A percentile compares a stretch with the other conserved stretches of the same genome.
Conservation (phyloP, 2,888 invertebrate genomes). For the Perizoma affinitatum region DNA sequence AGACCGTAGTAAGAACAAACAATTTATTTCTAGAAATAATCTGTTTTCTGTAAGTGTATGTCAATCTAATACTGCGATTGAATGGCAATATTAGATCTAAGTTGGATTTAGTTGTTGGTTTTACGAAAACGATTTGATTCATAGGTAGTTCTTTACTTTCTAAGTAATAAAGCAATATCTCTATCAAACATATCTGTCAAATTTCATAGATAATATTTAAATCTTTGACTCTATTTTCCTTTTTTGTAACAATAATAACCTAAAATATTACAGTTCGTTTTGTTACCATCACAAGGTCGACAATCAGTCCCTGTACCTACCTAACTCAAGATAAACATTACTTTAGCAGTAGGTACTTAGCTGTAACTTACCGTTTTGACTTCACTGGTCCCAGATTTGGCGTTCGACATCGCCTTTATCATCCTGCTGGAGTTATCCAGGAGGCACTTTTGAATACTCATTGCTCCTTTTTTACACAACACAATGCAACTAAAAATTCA, state of each 20-base stretch:
- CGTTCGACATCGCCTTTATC: constrained; percentile 81
- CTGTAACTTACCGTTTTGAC: constrained; percentile 72
- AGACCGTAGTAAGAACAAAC: not conserved
- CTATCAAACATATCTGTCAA: too few relatives aligned
- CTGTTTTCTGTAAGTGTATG: not conserved
- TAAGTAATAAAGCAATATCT: too few relatives aligned
- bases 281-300: constrained; percentile 45
- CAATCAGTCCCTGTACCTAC: constrained; percentile 25
- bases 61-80: not conserved
- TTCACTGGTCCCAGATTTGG: constrained; percentile 71
- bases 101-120: constrained; percentile 8
- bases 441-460: constrained; percentile 82
- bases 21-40: constrained; percentile 5
- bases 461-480: constrained; percentile 59
- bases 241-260: constrained; percentile 31
- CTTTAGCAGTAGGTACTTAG: not conserved
- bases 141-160: constrained; percentile 15
- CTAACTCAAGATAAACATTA: constrained; percentile 23
- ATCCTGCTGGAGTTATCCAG: constrained; percentile 82
- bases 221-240: constrained; percentile 6
- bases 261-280: constrained; percentile 28
- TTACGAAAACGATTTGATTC: constrained; percentile 6
- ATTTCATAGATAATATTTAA: too few relatives aligned
- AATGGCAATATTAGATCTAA: too few relatives aligned
- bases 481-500: constrained; percentile 66